Conservation (phyloP, 2,888 invertebrate species). For the Diogma glabrata region DNA sequence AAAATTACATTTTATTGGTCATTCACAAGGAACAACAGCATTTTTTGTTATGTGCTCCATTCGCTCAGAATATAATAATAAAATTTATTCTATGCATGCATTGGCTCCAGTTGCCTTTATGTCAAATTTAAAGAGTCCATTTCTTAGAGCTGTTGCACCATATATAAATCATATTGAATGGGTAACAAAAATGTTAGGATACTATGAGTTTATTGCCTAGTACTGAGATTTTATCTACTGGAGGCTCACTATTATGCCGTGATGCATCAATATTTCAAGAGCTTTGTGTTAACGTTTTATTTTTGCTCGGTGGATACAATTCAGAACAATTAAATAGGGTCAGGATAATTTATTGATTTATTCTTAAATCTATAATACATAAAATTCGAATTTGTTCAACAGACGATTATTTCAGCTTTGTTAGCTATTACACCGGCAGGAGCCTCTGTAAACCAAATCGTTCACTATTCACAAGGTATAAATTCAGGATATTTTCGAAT, state of each 20-base stretch:
- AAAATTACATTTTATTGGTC: constrained; percentile 47
- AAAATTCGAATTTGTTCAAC: too few species aligned
- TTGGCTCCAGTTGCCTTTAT: constrained; percentile 58
- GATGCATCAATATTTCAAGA: constrained; percentile 25
- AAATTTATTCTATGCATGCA: constrained; percentile 37
- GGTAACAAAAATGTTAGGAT: constrained; percentile 22
- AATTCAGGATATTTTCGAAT: constrained; percentile 37
- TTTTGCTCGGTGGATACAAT: constrained; percentile 42
- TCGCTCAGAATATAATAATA: constrained; percentile 37
- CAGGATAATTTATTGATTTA: constrained; percentile 21
- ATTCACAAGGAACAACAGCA: constrained; percentile 45
- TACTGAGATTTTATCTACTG: constrained; percentile 34
- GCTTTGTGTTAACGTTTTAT: constrained; percentile 51
- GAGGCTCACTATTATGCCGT: constrained; percentile 40
- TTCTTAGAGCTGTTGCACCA: constrained; percentile 34
- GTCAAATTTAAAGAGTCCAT: constrained; percentile 39
- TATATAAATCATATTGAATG: constrained; percentile 24
- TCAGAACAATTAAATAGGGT: constrained; percentile 37
- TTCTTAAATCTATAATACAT: too few species aligned
- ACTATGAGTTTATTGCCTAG: constrained; percentile 50
- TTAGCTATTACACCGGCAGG: constrained; percentile 51
- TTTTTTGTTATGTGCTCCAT: constrained; percentile 38
- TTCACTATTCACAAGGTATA: constrained; percentile 54
- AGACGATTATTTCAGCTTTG: constrained; percentile 52
- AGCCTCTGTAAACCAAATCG: constrained; percentile 46